A percentile compares a stretch with the other conserved stretches of the same genome.
Evolutionary conservation across 1,140 invertebrate genomes (phyloP).

Genomic region (Habropoda laboriosa): DNA sequence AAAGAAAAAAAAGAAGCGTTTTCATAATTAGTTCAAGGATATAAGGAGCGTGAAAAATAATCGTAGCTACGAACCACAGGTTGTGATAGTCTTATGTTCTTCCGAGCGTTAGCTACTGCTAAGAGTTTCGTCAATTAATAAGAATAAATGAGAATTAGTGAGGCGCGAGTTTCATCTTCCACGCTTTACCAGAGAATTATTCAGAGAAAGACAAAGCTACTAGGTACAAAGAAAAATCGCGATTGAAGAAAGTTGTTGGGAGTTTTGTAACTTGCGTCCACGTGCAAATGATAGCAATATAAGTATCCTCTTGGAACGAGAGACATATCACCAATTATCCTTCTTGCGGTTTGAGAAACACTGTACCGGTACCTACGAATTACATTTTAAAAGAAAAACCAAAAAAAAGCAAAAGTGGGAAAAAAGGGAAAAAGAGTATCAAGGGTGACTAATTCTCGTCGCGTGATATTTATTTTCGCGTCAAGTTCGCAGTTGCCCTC

Average conservation of each 20-base stretch:
- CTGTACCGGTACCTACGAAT: conserved; percentile 58
- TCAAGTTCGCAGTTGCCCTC: conserved; percentile 46
- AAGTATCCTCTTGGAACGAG: conserved; percentile 44
- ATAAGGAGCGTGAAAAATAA: neutral
- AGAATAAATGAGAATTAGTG: conserved; percentile 20
- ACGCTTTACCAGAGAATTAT: neutral
- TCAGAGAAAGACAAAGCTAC: neutral
- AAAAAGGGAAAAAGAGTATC: conserved; percentile 11
- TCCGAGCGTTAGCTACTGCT: conserved; percentile 10
- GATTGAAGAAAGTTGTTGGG: neutral
- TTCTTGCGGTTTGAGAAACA: conserved; percentile 71
- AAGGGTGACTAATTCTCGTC: conserved; percentile 39
- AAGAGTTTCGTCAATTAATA: conserved; percentile 69
- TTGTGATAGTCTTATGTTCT: conserved; percentile 27
- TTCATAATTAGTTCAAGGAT: neutral
- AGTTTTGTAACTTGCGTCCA: conserved; percentile 41
- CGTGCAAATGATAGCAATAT: conserved; percentile 71
- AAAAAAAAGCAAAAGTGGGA: conserved; percentile 58
- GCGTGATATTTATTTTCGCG: conserved; percentile 57
- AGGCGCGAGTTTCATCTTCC: conserved; percentile 24
- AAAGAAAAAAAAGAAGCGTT: neutral
- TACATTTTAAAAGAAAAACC: conserved; percentile 37
- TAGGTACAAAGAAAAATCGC: neutral
- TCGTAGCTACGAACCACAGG: neutral
- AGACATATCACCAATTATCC: conserved; percentile 43